Base-by-base conservation (phyloP, 2,888 invertebrate genomes). In the Clitarchus hookeri region DNA sequence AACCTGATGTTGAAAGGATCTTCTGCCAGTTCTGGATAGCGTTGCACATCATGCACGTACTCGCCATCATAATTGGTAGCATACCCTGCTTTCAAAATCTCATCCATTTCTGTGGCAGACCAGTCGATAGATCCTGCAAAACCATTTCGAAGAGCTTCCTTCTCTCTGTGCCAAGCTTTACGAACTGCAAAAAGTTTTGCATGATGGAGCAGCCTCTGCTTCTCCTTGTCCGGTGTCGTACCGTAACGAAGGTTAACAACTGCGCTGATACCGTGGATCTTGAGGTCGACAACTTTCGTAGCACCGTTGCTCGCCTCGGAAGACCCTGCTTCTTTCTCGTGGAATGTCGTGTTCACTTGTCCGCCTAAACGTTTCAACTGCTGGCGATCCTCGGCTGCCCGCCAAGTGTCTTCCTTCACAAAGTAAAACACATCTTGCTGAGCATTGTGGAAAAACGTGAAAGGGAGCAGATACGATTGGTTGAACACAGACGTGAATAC, bases 231-330 rank as follows among this genome's bases (percentile, higher is more conserved):
- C 16, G 97, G 95, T 6, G 96, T 97, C 25, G 98, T 98, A 82
- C 99, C 99, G 90, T 98, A 98, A n/a, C 98, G 94, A 88, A 99
- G 92, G 91, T 98, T 98, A 88, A 99, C 95, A 84, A 98, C 96
- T 88, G 97, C 97, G 91, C 97, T 97, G 80, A 95, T 94, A 0
- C 98, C 97, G 90, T 98, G 98, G 89, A 99, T 97, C 91, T 97
- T 97, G 13, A 98, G 97, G 91, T 97, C 97, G 87, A 96, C 94
- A 44, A 90, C 90, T 89, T 90, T 90, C 65, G 87, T 88, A 26
- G 86, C 86, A 9, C 89, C 89, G 48, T 84, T 84, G 48, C 84
- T 85, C 11, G 87, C 86, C 79, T 87, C 88, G 23, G 85, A 84
- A n/a, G 88, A 86, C 19, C 93, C 93, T 87, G 94, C 94, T 90